Conservation (phyloP, 2,888 invertebrate species). For the Pyrochroa serraticornis region DNA sequence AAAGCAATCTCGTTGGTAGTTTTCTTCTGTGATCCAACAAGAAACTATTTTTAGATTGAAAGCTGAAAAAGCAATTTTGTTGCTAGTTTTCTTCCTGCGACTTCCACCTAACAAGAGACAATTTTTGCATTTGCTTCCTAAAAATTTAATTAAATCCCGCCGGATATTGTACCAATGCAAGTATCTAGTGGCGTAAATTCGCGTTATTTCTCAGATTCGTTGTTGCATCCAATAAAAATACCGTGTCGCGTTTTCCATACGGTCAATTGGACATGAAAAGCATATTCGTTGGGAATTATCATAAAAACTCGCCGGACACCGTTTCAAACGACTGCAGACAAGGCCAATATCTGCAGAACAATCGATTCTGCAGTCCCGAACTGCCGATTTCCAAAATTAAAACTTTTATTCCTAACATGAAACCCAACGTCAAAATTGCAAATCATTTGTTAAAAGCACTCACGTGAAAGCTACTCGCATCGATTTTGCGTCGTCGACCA, state of each 20-base stretch:
- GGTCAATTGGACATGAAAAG: conserved; percentile 38
- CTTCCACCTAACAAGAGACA: too few relatives aligned
- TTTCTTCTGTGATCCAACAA: too few relatives aligned
- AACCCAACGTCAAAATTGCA: conserved; percentile 10
- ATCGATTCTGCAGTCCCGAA: conserved; percentile 37
- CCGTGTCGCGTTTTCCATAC: conserved; percentile 34
- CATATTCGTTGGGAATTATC: conserved; percentile 33
- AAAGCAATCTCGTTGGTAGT: too few relatives aligned
- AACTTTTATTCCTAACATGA: conserved; percentile 21
- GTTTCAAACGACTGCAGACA: conserved; percentile 42
- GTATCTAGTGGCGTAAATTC: too few relatives aligned
- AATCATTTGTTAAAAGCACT: conserved; percentile 10
- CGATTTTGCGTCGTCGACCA: conserved; percentile 4
- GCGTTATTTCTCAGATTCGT: background rate
- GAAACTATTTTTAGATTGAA: too few relatives aligned
- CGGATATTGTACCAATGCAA: too few relatives aligned
- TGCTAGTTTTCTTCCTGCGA: too few relatives aligned
- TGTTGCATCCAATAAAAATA: conserved; percentile 31
- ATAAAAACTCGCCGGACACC: conserved; percentile 38
- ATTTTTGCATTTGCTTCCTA: too few relatives aligned
- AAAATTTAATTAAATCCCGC: too few relatives aligned
- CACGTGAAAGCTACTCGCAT: conserved; percentile 6
- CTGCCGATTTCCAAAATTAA: conserved; percentile 26
- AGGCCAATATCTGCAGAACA: conserved; percentile 46
- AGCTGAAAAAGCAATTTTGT: too few relatives aligned